Conservation (phyloP, 2,797 vertebrate genomes). For the Takifugu ocellatus region DNA sequence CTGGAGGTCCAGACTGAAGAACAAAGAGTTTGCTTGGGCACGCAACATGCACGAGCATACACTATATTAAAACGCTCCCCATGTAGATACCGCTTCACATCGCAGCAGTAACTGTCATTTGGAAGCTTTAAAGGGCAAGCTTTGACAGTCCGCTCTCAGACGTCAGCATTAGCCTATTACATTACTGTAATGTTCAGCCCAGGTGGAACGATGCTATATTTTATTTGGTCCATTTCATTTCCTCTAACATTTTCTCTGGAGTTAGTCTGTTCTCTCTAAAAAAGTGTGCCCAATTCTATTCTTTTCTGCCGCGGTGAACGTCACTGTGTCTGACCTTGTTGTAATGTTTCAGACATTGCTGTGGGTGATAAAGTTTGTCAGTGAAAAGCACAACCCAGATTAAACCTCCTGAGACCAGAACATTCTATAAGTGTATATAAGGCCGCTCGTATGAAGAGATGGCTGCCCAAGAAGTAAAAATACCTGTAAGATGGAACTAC, state of each 20-base stretch:
- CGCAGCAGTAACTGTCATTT: slow-evolving; percentile 1
- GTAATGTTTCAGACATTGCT: slow-evolving; percentile 24
- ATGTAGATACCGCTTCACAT: slow-evolving; percentile 4
- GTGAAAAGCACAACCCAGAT: no score
- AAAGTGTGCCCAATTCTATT: neutral
- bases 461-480: no score
- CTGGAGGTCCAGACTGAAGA: slow-evolving; percentile 34
- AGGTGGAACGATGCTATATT: no score
- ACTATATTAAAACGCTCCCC: slow-evolving; percentile 7
- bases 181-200: neutral
- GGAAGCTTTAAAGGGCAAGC: slow-evolving; percentile 4
- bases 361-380: slow-evolving; percentile 19
- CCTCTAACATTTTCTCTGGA: neutral
- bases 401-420: no score
- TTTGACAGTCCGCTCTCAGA: neutral
- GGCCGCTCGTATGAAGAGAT: no score
- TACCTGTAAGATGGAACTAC: neutral
- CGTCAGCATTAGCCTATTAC: neutral
- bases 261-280: neutral
- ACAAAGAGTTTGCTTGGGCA: slow-evolving; percentile 17
- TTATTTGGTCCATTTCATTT: neutral
- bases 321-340: slow-evolving; percentile 33
- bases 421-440: no score
- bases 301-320: neutral
- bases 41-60: neutral